phyloP scores from a whole-genome alignment of 2,888 invertebrate species.

The Leistus spinibarbis region DNA sequence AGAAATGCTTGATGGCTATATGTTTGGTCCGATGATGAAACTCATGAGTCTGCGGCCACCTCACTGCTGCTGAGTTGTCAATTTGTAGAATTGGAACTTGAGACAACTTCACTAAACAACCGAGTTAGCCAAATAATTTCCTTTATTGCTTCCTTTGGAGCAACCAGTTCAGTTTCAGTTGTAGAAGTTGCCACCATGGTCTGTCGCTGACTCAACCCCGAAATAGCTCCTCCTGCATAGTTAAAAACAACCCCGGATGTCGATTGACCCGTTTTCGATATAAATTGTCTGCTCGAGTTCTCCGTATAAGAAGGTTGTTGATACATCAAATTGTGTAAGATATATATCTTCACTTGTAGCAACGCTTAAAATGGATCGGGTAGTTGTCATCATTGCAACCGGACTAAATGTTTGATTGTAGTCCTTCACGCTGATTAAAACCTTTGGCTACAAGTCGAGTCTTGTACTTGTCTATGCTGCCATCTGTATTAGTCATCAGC shows the following conservation, averaged over 20 bases:
- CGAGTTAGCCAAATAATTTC: constrained; percentile 1
- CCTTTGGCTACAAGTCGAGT: constrained; percentile 39
- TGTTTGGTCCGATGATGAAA: constrained; percentile 16
- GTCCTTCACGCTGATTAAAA: constrained; percentile 44
- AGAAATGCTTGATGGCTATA: background rate
- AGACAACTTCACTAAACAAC: background rate
- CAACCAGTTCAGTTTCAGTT: constrained; percentile 4
- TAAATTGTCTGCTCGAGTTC: constrained; percentile 48
- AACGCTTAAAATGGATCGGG: constrained; percentile 44
- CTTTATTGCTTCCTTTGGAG: background rate
- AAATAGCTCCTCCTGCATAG: constrained; percentile 2
- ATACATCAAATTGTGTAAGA: constrained; percentile 47
- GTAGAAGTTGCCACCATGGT: background rate
- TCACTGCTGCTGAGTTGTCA: background rate
- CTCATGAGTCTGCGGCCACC: background rate
- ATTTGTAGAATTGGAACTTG: background rate
- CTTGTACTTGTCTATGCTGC: constrained; percentile 44
- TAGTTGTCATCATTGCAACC: constrained; percentile 46
- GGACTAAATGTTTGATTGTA: constrained; percentile 49
- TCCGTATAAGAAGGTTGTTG: constrained; percentile 49
- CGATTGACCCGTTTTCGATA: constrained; percentile 41
- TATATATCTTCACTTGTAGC: constrained; percentile 43
- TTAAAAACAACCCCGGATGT: background rate
- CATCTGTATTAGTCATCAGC: constrained; percentile 46
- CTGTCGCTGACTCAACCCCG: background rate